phyloP scores from a whole-genome alignment of 2,888 invertebrate species.

The Coleophora flavipennella region DNA sequence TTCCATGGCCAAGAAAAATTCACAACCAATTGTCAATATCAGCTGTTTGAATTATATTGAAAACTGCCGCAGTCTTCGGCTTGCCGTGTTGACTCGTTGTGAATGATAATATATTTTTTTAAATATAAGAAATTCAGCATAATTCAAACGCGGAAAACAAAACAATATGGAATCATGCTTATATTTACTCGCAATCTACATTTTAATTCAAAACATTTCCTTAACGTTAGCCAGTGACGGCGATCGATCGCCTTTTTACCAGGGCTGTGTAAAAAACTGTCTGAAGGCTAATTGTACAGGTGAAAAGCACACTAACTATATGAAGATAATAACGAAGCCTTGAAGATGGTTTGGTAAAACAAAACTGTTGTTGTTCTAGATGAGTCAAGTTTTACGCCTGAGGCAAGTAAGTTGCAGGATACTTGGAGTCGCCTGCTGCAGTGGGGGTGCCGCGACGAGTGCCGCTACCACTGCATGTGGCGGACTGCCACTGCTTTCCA shows the following conservation, averaged over 20 bases:
- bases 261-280: constrained; percentile 67
- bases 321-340: not conserved
- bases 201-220: constrained; percentile 8
- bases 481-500: constrained; percentile 84
- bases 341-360: not conserved
- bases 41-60: no score
- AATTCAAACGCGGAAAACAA: no score
- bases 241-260: constrained; percentile 71
- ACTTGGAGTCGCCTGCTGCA: constrained; percentile 50
- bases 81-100: no score
- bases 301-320: constrained; percentile 40
- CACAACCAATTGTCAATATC: no score
- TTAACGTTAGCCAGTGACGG: constrained; percentile 42
- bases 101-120: no score
- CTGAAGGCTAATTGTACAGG: constrained; percentile 56
- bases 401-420: constrained; percentile 26
- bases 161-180: no score
- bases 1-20: no score
- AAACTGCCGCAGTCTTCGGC: no score
- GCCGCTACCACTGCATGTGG: constrained; percentile 95
- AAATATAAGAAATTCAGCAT: no score
- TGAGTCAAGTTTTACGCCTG: constrained; percentile 24
- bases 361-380: constrained; percentile 17
- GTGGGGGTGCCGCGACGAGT: constrained; percentile 93
- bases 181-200: not conserved